Base-by-base conservation (phyloP, 1,140 invertebrate species). In the Cydia splendana region DNA sequence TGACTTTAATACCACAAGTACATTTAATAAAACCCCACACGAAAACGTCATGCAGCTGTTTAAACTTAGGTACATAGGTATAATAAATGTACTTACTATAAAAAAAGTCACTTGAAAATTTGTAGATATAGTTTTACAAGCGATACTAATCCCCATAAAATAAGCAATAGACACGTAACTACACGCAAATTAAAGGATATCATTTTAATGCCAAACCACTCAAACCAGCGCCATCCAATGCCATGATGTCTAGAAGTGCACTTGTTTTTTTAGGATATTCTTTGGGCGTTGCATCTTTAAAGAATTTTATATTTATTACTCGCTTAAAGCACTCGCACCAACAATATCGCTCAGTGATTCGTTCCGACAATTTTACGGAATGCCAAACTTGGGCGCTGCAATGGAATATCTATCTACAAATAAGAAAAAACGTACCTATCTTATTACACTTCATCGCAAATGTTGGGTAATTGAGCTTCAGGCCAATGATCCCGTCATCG, bases 361-460 rank as follows among this genome's bases (percentile, higher is more conserved):
- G 82, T 81, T 84, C 78, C 77, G 71, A 78, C 75, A 79, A 84
- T 82, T 84, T 82, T 77, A 84, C 78, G 80, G 76, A 77, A 65
- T 80, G 77, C 62, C 74, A 76, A 81, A 81, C 75, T 67, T 78
- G 67, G 69, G 78, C 62, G 74, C 76, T 76, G 57, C 51, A 76
- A 73, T 79, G 77, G 80, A 78, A 74, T 71, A 78, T 83, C 57
- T 81, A 75, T 74, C 51, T 53, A n/a, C 73, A 74, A 79, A 78
- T 69, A 78, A 78, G 75, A 80, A 78, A 82, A 71, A 71, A 38
- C 4, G 6, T 20, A 28, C 18, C 65, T 18, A 45, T 69, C 30
- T 24, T 24, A 69, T 69, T 69, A 69, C 65, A 69, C n/a, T 69
- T 20, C 13, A 69, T 30, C n/a, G 65, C 65, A 69, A 69, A 69